Conservation (phyloP, 2,113 vertebrate genomes). For the Murina feae region DNA sequence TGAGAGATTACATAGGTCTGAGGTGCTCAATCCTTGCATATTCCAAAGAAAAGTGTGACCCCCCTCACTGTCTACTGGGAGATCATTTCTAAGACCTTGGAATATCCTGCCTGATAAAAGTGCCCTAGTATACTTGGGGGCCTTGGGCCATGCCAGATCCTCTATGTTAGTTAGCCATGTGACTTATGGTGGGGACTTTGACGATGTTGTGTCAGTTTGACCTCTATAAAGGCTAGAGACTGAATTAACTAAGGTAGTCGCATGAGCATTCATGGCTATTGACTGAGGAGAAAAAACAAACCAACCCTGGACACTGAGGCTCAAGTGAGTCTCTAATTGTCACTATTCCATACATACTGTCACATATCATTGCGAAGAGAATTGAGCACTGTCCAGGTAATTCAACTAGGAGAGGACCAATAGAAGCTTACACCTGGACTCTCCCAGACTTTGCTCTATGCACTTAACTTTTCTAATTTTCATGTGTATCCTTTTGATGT, state of each 20-base stretch:
- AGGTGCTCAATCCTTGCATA: not conserved
- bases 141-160: rapidly evolving
- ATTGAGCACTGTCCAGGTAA: not conserved
- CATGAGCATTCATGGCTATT: too few species aligned
- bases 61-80: not conserved
- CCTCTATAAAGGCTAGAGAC: too few species aligned
- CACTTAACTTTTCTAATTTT: not conserved
- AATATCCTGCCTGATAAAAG: too few species aligned
- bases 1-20: not conserved
- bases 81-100: not conserved
- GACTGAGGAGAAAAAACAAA: not conserved
- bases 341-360: not conserved
- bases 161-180: too few species aligned
- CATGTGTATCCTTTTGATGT: not conserved
- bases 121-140: too few species aligned
- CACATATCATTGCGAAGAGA: not conserved
- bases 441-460: not conserved
- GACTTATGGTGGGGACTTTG: not conserved
- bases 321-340: not conserved
- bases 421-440: not conserved
- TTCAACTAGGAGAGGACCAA: not conserved
- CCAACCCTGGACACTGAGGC: not conserved
- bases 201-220: not conserved
- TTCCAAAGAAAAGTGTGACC: not conserved
- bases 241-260: not conserved